phyloP scores from a whole-genome alignment of 2,797 vertebrate species.

The Chloroceryle inda region DNA sequence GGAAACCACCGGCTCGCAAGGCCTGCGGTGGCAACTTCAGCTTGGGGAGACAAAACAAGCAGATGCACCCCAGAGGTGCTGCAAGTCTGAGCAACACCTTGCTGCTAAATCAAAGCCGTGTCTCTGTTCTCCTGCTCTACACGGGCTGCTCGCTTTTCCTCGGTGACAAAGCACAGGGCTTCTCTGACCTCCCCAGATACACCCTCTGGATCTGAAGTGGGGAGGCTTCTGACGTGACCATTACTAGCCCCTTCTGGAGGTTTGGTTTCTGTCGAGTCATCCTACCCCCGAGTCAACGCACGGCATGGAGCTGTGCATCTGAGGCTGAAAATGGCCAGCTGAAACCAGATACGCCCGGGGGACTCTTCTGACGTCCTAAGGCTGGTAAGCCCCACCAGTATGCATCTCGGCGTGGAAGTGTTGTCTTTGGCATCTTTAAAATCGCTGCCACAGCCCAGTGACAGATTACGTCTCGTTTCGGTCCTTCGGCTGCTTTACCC shows the following conservation, averaged over 20 bases:
- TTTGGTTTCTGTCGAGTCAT: neutral
- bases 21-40: accelerated
- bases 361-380: neutral
- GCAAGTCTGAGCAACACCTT: neutral
- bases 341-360: neutral
- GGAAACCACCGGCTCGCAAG: accelerated
- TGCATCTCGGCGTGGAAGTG: neutral
- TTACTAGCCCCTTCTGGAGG: accelerated
- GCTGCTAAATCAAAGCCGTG: neutral
- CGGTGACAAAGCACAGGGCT: neutral
- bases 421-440: neutral
- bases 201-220: neutral
- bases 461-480: neutral
- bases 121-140: neutral
- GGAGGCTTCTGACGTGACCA: neutral
- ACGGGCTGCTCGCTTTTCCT: too few species aligned
- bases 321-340: neutral
- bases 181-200: neutral
- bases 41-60: neutral
- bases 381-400: neutral
- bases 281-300: too few species aligned
- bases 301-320: too few species aligned
- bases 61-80: neutral
- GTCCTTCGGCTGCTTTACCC: neutral
- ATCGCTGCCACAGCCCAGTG: neutral